phyloP scores from a whole-genome alignment of 2,888 invertebrate species.

The Imbricaverruca yamaguchii region DNA sequence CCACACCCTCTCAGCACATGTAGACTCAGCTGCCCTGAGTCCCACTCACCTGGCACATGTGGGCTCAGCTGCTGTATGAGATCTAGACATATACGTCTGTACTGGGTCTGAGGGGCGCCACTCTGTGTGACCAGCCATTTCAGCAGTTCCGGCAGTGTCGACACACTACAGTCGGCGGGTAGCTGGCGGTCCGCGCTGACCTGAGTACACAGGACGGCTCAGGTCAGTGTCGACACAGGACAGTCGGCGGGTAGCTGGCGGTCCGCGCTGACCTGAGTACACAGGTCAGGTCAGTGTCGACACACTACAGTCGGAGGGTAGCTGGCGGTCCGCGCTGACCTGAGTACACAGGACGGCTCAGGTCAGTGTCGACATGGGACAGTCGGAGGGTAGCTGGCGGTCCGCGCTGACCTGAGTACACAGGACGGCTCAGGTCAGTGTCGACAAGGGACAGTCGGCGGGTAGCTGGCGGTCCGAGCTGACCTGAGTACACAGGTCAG shows the following conservation, averaged over 20 bases:
- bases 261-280: too few species aligned
- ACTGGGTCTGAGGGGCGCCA: slow-evolving; percentile 27
- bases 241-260: too few species aligned
- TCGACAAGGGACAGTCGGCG: too few species aligned
- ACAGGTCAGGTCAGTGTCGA: too few species aligned
- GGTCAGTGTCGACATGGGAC: background rate
- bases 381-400: slow-evolving; percentile 23
- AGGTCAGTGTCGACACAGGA: too few species aligned
- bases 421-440: background rate
- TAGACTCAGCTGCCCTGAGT: too few species aligned
- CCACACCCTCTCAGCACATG: too few species aligned
- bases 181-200: slow-evolving; percentile 10
- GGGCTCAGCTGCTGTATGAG: slow-evolving; percentile 27
- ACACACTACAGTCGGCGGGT: slow-evolving; percentile 11
- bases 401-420: background rate
- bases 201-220: background rate
- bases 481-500: too few species aligned
- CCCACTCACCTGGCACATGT: background rate
- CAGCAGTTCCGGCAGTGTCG: slow-evolving; percentile 24
- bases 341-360: too few species aligned
- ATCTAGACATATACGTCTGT: slow-evolving; percentile 27
- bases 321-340: too few species aligned
- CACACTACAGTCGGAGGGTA: too few species aligned
- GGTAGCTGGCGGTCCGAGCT: too few species aligned
- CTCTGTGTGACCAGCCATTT: slow-evolving; percentile 27